phyloP scores from a whole-genome alignment of 2,888 invertebrate species.

The Nephrotoma appendiculata region DNA sequence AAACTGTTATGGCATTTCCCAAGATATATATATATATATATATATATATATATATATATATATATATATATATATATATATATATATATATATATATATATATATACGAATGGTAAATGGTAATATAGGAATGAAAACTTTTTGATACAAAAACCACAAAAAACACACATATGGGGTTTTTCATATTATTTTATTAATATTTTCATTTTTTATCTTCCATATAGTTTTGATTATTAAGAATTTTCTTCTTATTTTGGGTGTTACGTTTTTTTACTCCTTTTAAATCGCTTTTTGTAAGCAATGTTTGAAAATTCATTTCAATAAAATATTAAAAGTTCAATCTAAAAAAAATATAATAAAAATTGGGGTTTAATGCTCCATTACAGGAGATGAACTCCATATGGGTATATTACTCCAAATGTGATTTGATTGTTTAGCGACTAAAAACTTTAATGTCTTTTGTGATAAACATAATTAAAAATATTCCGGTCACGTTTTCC shows the following conservation, averaged over 20 bases:
- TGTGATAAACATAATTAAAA: too few relatives aligned
- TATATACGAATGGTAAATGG: background rate
- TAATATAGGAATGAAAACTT: background rate
- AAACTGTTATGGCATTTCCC: background rate
- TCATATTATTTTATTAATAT: background rate
- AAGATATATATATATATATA: background rate
- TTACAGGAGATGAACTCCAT: background rate
- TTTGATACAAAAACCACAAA: background rate
- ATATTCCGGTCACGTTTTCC: too few relatives aligned
- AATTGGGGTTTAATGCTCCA: background rate
- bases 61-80: background rate
- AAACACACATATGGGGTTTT: background rate
- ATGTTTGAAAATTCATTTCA: background rate
- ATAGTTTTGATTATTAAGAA: background rate
- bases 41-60: background rate
- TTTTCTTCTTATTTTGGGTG: background rate
- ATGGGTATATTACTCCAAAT: background rate
- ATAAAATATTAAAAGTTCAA: background rate
- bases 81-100: background rate
- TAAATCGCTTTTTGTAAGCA: background rate
- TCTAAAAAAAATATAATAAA: background rate
- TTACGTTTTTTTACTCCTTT: background rate
- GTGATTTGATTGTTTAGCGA: background rate
- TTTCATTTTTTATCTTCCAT: background rate
- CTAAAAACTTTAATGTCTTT: too few relatives aligned